A percentile compares a stretch with the other conserved stretches of the same genome.
These are phyloP conservation scores for Stenolophus ochropezus DNA, from an alignment of 2,888 invertebrate species.

Conservation along the genomic window DNA sequence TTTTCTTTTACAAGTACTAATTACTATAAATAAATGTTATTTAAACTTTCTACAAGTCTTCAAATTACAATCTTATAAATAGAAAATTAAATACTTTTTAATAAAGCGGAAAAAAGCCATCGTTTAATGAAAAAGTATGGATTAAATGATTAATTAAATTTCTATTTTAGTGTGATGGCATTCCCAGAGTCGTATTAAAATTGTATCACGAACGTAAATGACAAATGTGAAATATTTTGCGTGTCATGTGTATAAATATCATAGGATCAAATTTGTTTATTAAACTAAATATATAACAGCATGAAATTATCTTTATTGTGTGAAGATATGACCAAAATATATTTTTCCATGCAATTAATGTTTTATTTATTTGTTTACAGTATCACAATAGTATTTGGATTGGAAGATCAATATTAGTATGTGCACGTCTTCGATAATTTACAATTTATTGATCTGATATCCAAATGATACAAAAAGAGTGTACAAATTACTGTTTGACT, in stretches of 20 bases:
- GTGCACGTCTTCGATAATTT: slow-evolving; percentile 20
- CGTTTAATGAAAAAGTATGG: background rate
- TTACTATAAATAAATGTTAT: background rate
- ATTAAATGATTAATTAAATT: slow-evolving; percentile 17
- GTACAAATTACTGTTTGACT: background rate
- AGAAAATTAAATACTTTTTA: background rate
- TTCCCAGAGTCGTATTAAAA: background rate
- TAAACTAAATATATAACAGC: background rate
- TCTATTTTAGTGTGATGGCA: slow-evolving; percentile 2
- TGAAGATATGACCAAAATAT: background rate
- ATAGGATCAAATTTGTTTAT: background rate
- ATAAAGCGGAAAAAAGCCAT: background rate
- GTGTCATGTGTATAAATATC: background rate
- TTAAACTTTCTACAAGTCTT: background rate
- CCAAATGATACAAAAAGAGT: slow-evolving; percentile 6
- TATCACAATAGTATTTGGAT: background rate
- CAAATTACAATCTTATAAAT: background rate
- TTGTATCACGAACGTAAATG: slow-evolving; percentile 20
- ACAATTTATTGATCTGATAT: slow-evolving; percentile 10
- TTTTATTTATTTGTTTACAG: background rate
- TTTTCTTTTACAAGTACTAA: background rate
- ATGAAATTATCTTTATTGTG: background rate
- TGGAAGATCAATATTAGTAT: background rate
- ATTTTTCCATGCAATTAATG: background rate
- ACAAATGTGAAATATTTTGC: slow-evolving; percentile 26